Evolutionary conservation across 2,113 vertebrate species (phyloP).

Genomic region (Xenopus tropicalis): UCB_Xtro_10.0 CM004447.2:294001-294500

Average conservation of each 20-base stretch:
- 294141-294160: not conserved
- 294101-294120: too few relatives aligned
- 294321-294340: too few relatives aligned
- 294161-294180: constrained; percentile 68
- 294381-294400: not conserved
- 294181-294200: not conserved
- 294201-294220: not conserved
- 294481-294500: too few relatives aligned
- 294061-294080: constrained; percentile 56
- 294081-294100: constrained; percentile 54
- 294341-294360: not conserved
- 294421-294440: not conserved
- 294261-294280: not conserved
- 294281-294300: not conserved
- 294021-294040: too few relatives aligned
- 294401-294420: too few relatives aligned
- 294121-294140: not conserved
- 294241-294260: too few relatives aligned
- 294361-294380: not conserved
- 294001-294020: not conserved
- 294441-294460: not conserved
- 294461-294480: constrained; percentile 65
- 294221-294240: not conserved
- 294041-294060: not conserved
- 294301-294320: too few relatives aligned